Conservation (phyloP, 2,888 invertebrate species). For the Sarcophaga rosellei region DNA sequence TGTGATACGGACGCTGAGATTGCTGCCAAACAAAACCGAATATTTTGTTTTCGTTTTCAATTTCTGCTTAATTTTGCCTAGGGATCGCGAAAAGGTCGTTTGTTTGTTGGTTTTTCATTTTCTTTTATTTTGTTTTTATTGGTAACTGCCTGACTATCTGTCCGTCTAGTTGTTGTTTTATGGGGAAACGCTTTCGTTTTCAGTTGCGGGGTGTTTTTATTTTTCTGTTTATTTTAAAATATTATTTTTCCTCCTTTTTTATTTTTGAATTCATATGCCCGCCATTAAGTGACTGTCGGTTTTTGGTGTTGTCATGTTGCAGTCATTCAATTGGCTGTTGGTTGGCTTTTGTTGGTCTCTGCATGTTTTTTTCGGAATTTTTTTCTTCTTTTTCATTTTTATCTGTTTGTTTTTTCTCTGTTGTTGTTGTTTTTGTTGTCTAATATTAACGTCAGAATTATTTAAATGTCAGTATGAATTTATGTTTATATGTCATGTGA, state of each 20-base stretch:
- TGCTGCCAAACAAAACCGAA: neutral
- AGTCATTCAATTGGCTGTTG: neutral
- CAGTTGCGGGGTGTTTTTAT: conserved; percentile 24
- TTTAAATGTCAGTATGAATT: conserved; percentile 64
- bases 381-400: neutral
- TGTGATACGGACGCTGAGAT: no score
- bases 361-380: neutral
- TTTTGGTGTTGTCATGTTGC: conserved; percentile 48
- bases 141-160: neutral
- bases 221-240: conserved; percentile 18
- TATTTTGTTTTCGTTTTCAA: neutral
- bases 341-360: neutral
- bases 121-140: neutral
- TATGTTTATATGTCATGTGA: conserved; percentile 60
- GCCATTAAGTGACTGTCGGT: conserved; percentile 19
- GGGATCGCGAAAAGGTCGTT: neutral
- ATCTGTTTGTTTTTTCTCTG: neutral
- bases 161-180: neutral
- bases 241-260: neutral
- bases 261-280: neutral
- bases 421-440: neutral
- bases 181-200: conserved; percentile 5
- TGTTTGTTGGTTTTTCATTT: neutral
- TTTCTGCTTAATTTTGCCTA: conserved; percentile 1
- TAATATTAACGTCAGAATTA: conserved; percentile 2